Evolutionary conservation across 2,888 invertebrate species (phyloP).

Genomic region (Papilio protenor): DNA sequence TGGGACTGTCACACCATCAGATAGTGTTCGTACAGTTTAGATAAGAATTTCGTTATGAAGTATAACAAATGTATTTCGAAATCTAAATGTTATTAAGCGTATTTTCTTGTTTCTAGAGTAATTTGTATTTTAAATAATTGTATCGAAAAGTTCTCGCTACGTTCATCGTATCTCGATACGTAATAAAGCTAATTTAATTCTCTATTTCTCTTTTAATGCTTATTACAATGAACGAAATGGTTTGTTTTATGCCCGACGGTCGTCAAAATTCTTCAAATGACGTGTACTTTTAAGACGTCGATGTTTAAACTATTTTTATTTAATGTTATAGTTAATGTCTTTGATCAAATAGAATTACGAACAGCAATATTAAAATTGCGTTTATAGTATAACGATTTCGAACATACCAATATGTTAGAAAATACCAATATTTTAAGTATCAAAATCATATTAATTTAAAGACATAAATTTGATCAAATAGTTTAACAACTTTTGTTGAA

Average conservation of each 20-base stretch:
- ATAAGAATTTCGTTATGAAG: conserved; percentile 44
- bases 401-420: too few relatives aligned
- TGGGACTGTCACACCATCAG: conserved; percentile 60
- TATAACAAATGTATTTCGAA: conserved; percentile 34
- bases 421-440: conserved; percentile 24
- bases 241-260: conserved; percentile 21
- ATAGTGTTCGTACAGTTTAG: conserved; percentile 52
- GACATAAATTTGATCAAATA: background rate
- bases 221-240: conserved; percentile 29
- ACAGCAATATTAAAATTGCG: conserved; percentile 10
- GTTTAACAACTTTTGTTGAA: background rate
- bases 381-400: conserved; percentile 18
- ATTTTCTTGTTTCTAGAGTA: conserved; percentile 25
- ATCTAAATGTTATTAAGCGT: background rate
- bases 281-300: conserved; percentile 18
- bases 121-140: conserved; percentile 37
- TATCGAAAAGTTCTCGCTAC: background rate
- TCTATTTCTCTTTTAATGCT: conserved; percentile 27
- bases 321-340: conserved; percentile 19
- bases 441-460: background rate
- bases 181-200: conserved; percentile 21
- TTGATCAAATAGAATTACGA: conserved; percentile 12
- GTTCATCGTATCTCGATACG: conserved; percentile 13
- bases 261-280: conserved; percentile 30
- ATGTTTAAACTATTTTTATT: conserved; percentile 36